Evolutionary conservation across 2,888 invertebrate genomes (phyloP).

Genomic region (Acanthosepion esculentum): DNA sequence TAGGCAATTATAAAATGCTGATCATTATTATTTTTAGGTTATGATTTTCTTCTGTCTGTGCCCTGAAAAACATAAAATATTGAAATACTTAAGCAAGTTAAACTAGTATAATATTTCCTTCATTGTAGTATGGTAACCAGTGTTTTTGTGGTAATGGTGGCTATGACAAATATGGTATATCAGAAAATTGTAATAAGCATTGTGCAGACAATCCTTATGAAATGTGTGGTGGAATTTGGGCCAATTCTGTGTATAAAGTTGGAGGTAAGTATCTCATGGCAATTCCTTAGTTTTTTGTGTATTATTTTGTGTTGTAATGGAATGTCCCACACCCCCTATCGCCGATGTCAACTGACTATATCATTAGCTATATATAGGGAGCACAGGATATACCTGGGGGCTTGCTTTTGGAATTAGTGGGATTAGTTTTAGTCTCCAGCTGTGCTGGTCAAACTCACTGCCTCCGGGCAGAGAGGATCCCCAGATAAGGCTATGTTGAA

Average conservation of each 20-base stretch:
- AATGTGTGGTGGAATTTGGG: neutral
- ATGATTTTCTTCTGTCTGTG: neutral
- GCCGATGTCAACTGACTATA: no score
- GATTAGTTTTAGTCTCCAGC: no score
- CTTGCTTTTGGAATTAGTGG: no score
- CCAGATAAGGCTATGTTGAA: no score
- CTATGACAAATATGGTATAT: neutral
- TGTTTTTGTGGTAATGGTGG: neutral
- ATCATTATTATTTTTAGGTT: neutral
- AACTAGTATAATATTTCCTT: neutral
- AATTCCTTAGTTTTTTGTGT: no score
- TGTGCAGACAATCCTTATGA: neutral
- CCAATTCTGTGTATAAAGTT: neutral
- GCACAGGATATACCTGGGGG: no score
- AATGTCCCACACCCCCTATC: no score
- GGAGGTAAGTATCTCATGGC: neutral
- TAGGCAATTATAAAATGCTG: no score
- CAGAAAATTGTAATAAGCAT: neutral
- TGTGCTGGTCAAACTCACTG: no score
- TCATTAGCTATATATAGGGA: no score
- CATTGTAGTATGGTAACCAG: neutral
- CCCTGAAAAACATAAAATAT: neutral
- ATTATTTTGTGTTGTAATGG: no score
- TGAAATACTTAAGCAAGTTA: neutral
- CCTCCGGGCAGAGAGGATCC: no score